Percentiles rank a stretch among this genome's conserved stretches.
phyloP scores from a whole-genome alignment of 2,797 vertebrate genomes.

The Varecia variegata region DNA sequence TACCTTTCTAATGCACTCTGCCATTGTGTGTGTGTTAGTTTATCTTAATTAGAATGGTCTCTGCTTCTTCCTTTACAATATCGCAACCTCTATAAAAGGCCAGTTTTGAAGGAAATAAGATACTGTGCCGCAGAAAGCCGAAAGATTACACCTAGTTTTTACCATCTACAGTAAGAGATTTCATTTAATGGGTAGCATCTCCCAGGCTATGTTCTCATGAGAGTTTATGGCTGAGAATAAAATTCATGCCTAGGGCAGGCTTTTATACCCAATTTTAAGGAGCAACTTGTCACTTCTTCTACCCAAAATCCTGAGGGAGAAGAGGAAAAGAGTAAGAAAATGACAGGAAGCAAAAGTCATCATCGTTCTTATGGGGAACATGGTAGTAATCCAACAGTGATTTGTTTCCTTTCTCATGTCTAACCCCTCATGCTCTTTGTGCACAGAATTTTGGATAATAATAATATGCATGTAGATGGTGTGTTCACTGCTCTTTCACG shows the following conservation, averaged over 20 bases:
- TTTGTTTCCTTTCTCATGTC: neutral
- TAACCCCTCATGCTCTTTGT: neutral
- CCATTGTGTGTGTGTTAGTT: neutral
- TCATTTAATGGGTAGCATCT: neutral
- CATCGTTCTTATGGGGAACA: neutral
- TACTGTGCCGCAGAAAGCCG: neutral
- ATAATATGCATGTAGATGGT: neutral
- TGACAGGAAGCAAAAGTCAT: neutral
- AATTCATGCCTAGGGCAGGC: neutral
- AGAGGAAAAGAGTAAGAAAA: neutral
- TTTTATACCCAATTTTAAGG: slow-evolving; percentile 9
- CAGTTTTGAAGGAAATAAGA: neutral
- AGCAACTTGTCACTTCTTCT: neutral
- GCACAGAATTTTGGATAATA: neutral
- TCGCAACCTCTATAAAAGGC: neutral
- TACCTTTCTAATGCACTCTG: neutral
- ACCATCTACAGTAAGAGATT: neutral
- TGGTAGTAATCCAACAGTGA: neutral
- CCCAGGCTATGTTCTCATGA: neutral
- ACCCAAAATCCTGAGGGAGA: neutral
- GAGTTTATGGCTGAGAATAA: neutral
- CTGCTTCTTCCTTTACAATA: neutral
- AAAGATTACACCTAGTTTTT: neutral
- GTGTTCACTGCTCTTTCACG: neutral
- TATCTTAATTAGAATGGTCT: neutral